Conservation (phyloP, 1,140 invertebrate species). For the Hyles euphorbiae region DNA sequence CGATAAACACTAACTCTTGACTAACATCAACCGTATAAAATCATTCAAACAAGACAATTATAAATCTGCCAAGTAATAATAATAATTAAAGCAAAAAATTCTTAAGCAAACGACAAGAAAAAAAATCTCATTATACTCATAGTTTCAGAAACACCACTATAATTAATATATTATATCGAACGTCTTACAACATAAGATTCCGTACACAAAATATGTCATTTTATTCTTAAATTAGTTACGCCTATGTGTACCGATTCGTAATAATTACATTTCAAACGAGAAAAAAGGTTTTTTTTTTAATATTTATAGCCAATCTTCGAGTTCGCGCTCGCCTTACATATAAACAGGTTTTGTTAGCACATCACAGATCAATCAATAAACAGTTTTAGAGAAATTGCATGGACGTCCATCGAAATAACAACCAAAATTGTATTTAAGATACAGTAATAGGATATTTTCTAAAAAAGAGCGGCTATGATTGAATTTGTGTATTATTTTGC, state of each 20-base stretch:
- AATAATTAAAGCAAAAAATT: conserved; percentile 58
- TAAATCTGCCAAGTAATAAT: conserved; percentile 56
- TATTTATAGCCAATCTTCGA: conserved; percentile 17
- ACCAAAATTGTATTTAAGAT: too few relatives aligned
- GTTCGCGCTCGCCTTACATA: conserved; percentile 28
- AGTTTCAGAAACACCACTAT: conserved; percentile 38
- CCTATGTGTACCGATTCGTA: conserved; percentile 11
- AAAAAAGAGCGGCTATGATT: too few relatives aligned
- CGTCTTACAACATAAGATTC: conserved; percentile 37
- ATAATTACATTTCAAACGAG: conserved; percentile 3
- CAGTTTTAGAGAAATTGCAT: conserved; percentile 36
- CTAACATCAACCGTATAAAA: conserved; percentile 46
- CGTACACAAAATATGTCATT: conserved; percentile 72
- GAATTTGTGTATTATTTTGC: too few relatives aligned
- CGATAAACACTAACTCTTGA: conserved; percentile 41
- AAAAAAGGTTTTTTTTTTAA: conserved; percentile 7
- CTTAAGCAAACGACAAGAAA: conserved; percentile 53
- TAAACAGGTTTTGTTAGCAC: conserved; percentile 48
- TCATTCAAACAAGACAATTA: conserved; percentile 48
- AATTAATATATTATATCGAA: conserved; percentile 13
- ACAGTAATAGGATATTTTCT: too few relatives aligned
- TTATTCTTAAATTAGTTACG: conserved; percentile 39
- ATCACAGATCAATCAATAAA: conserved; percentile 64
- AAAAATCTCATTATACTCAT: conserved; percentile 54
- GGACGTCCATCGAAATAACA: conserved; percentile 7